A percentile compares a stretch with the other conserved stretches of the same genome.
phyloP scores from a whole-genome alignment of 2,888 invertebrate genomes.

The Calephelis perditalis region DNA sequence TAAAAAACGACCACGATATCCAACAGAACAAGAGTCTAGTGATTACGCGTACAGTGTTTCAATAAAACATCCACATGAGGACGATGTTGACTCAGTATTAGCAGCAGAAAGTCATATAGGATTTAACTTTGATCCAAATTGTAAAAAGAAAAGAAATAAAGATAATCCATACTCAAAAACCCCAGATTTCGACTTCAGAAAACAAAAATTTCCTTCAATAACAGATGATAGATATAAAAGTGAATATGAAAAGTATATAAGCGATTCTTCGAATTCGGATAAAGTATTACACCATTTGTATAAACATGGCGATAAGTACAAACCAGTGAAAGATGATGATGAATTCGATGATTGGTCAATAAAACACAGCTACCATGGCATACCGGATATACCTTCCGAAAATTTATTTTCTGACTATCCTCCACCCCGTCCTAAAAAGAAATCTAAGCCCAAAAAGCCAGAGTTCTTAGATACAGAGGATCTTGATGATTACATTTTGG shows the following conservation, averaged over 20 bases:
- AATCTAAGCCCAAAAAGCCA: slow-evolving; percentile 51
- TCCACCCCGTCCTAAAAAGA: slow-evolving; percentile 54
- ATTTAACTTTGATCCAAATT: slow-evolving; percentile 56
- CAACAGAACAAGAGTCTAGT: slow-evolving; percentile 54
- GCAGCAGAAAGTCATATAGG: slow-evolving; percentile 58
- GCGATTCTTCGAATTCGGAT: slow-evolving; percentile 51
- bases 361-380: slow-evolving; percentile 39
- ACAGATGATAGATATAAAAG: slow-evolving; percentile 46
- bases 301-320: slow-evolving; percentile 39
- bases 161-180: slow-evolving; percentile 46
- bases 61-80: slow-evolving; percentile 54
- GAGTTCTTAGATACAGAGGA: slow-evolving; percentile 49
- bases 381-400: slow-evolving; percentile 50
- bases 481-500: slow-evolving; percentile 58
- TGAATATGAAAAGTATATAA: slow-evolving; percentile 49
- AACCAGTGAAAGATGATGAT: slow-evolving; percentile 47
- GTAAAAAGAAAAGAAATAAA: slow-evolving; percentile 60
- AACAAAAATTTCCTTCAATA: slow-evolving; percentile 46
- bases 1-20: slow-evolving; percentile 50
- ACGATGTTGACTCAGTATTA: slow-evolving; percentile 41
- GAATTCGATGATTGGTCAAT: slow-evolving; percentile 40
- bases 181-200: slow-evolving; percentile 47
- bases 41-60: slow-evolving; percentile 62
- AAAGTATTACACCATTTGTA: slow-evolving; percentile 47
- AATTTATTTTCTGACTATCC: slow-evolving; percentile 51